Conservation (phyloP, 2,113 vertebrate genomes). For the Etheostoma spectabile region DNA sequence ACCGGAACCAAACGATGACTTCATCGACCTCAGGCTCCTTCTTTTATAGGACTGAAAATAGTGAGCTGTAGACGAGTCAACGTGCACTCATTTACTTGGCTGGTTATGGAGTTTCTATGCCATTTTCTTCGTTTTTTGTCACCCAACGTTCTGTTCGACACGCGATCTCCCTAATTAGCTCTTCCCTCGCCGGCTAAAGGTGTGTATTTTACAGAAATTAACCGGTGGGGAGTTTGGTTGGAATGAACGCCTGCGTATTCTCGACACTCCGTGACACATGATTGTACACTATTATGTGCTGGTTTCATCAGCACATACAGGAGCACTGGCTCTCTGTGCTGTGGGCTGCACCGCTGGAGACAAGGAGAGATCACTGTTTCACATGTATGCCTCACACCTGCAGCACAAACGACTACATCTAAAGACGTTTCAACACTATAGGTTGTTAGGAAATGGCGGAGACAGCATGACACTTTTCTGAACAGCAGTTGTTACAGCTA, state of each 20-base stretch:
- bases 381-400: neutral
- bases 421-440: constrained; percentile 20
- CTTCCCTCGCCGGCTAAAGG: constrained; percentile 46
- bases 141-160: constrained; percentile 54
- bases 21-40: constrained; percentile 31
- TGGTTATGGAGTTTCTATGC: constrained; percentile 39
- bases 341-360: constrained; percentile 14
- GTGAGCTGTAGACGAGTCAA: constrained; percentile 42
- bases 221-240: constrained; percentile 44
- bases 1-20: constrained; percentile 48
- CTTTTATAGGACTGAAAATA: constrained; percentile 49
- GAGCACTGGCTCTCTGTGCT: constrained; percentile 19
- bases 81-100: constrained; percentile 56
- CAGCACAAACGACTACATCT: neutral
- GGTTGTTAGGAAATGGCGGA: constrained; percentile 14
- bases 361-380: neutral
- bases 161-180: constrained; percentile 60
- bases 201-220: constrained; percentile 67
- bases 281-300: constrained; percentile 53
- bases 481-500: constrained; percentile 2
- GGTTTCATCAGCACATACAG: constrained; percentile 43
- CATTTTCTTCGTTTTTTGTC: constrained; percentile 42
- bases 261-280: constrained; percentile 33
- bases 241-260: constrained; percentile 46
- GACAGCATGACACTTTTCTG: neutral